Evolutionary conservation across 2,797 vertebrate genomes (phyloP), one percentile per base, ranked within the genome.

Genomic region (Botia almorhae): DNA sequence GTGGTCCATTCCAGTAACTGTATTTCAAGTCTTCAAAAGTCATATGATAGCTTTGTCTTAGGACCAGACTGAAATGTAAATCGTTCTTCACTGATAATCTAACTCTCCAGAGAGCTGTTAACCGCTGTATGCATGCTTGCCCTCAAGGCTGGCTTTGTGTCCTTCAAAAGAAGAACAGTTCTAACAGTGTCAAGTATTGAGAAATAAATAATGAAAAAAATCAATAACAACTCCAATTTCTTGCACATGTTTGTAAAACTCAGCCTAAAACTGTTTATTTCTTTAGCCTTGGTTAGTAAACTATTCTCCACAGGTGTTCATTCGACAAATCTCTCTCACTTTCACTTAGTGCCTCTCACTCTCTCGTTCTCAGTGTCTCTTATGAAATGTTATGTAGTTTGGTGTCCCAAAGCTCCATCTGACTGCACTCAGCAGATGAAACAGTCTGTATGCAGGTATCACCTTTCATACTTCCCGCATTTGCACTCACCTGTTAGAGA

Each of bases 331-430:
- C 36, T 55, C 51, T 69, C 23, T 51, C 33, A 48, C 23, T 33
- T 21, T 29, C 75, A 55, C 51, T 17, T 14, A 19, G 53, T 78
- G 23, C 33, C 21, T 71, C 46, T 79, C n/a, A 70, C 48, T 73
- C 50, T 56, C 26, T 58, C n/a, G 10, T 58, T 43, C 61, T 58
- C 68, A 14, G 36, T 46, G 43, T 82, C 26, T 76, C 55, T 81
- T 93, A 93, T 91, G 39, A 78, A 69, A 61, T 51, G 64, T 68
- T 68, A 36, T 65, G n/a, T 65, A 55, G 74, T 65, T 53, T 53
- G 21, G 64, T 58, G 74, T 76, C 48, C 61, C 29, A 67, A 55
- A 39, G 84, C 48, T 89, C 93, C 92, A 90, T 68, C 72, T 84
- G 76, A 89, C 83, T 83, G 58, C 86, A 84, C 87, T 90, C 55